Evolutionary conservation across 2,113 vertebrate genomes (phyloP).

Genomic region (Hepsetus odoe): DNA sequence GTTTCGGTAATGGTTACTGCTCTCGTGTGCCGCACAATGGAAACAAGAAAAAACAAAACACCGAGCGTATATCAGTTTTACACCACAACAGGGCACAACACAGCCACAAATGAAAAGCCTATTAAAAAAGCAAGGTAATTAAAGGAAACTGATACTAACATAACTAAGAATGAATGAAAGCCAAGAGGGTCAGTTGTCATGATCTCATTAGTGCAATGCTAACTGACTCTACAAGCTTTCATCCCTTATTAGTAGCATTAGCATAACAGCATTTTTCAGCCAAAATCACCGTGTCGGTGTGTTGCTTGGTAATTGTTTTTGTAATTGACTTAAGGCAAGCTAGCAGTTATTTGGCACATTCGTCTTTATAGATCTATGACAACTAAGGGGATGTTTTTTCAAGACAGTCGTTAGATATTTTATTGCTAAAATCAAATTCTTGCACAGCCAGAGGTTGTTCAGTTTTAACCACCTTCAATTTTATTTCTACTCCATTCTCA

Average conservation of each 20-base stretch:
- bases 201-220: constrained; percentile 5
- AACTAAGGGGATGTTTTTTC: no score
- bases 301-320: no score
- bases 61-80: neutral
- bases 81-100: neutral
- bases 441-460: no score
- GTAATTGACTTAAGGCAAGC: no score
- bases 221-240: constrained; percentile 2
- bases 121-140: neutral
- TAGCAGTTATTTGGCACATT: no score
- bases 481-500: no score
- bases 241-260: neutral
- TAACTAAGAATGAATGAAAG: neutral
- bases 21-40: neutral
- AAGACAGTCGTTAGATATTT: no score
- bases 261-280: neutral
- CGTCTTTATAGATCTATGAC: no score
- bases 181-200: neutral
- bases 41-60: neutral
- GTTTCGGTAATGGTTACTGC: constrained; percentile 31
- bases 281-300: no score
- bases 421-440: no score
- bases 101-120: neutral
- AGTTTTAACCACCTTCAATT: no score
- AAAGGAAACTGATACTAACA: neutral